Base-by-base conservation (phyloP, 2,888 invertebrate genomes). In the Rhagophthalmus giganteus region DNA sequence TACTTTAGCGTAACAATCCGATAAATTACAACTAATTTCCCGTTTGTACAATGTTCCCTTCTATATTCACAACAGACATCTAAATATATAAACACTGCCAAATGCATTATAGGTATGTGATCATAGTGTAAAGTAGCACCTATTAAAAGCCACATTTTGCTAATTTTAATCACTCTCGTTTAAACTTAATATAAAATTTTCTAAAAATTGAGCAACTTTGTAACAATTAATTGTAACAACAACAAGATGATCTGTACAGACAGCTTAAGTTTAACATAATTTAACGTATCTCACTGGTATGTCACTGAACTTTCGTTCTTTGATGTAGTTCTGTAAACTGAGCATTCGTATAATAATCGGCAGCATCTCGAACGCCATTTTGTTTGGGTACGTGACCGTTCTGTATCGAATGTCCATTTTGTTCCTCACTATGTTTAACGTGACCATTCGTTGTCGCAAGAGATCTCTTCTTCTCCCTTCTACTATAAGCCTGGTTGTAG, bases 401-500 rank as follows among this genome's bases (percentile, higher is more conserved):
- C 13, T 69, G 70, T 53, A 69, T 69, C n/a, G 64, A 28, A 13
- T 52, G 49, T 55, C 56, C 55, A 59, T 69, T 54, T 60, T 66
- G 39, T 33, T 41, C 57, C 35, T 55, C 61, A 35, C 46, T 63
- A 48, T 56, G 54, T 4, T 37, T 32, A 28, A 44, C 54, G 47
- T 68, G 57, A 11, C 69, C 69, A 48, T 71, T 73, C 2, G 63
- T 50, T 6, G 48, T 47, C 1, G 52, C 53, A 11, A 42, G 28
- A 1, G 47, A 45, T 38, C 52, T 55, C 30, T 20, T 52, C 26
- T 52, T 56, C 8, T 20, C 27, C 14, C 63, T 69, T 71, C 68
- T 61, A 49, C 57, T 70, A 78, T 92, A 92, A 10, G 86, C 84
- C 73, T 88, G 84, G 70, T 88, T 87, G 82, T 95, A 96, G 80